Conservation (phyloP, 2,888 invertebrate species). For the Quadriops clusia region DNA sequence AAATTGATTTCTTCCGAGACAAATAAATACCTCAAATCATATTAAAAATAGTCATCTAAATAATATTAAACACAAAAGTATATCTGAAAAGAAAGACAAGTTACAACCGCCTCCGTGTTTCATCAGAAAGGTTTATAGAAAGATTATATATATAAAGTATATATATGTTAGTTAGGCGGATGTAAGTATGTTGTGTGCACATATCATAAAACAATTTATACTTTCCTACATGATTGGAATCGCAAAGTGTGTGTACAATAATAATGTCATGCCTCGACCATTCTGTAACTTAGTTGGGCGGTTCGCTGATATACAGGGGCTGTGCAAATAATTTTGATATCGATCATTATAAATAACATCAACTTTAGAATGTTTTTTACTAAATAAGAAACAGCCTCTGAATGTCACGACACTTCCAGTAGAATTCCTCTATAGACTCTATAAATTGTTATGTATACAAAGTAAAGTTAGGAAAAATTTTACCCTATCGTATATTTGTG, state of each 20-base stretch:
- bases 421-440: conserved; percentile 29
- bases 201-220: conserved; percentile 38
- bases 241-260: conserved; percentile 18
- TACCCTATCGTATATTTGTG: too few relatives aligned
- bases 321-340: conserved; percentile 3
- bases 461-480: conserved; percentile 28
- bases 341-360: conserved; percentile 1
- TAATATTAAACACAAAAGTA: conserved; percentile 4
- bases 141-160: conserved; percentile 5
- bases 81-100: conserved; percentile 4
- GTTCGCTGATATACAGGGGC: conserved; percentile 10
- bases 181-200: conserved; percentile 34
- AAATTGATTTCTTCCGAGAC: too few relatives aligned
- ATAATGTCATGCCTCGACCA: conserved; percentile 31
- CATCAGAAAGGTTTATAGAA: background rate
- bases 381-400: conserved; percentile 10
- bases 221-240: conserved; percentile 30
- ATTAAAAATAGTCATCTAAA: too few relatives aligned
- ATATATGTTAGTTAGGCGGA: conserved; percentile 21
- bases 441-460: conserved; percentile 35
- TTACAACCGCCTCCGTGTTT: too few relatives aligned
- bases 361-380: conserved; percentile 13
- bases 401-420: conserved; percentile 14
- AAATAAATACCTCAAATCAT: too few relatives aligned
- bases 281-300: conserved; percentile 19